A percentile compares a stretch with the other conserved stretches of the same genome.
Conservation (phyloP, 2,113 vertebrate species). For the Mellivora capensis region DNA sequence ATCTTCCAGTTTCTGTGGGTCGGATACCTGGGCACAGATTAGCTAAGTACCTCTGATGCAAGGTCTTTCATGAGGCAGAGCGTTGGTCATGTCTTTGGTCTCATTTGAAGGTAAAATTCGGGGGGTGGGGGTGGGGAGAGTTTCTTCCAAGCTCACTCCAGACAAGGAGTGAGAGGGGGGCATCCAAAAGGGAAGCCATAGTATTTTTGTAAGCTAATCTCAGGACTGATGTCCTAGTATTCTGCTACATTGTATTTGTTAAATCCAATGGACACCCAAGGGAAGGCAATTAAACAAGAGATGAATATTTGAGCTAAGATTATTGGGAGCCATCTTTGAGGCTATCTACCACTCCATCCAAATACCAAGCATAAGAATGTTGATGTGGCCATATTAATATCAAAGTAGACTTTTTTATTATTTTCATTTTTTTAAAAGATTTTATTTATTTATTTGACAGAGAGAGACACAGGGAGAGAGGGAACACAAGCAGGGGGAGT, state of each 20-base stretch:
- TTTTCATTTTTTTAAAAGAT: too few relatives aligned
- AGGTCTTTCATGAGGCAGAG: background rate
- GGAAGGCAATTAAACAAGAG: background rate
- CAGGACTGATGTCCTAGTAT: background rate
- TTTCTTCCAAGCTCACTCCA: background rate
- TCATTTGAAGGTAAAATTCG: background rate
- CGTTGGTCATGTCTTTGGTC: background rate
- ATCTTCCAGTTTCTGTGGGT: background rate
- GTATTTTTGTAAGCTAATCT: background rate
- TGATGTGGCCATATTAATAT: background rate
- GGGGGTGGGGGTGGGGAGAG: background rate
- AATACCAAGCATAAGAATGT: background rate
- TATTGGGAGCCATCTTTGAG: background rate
- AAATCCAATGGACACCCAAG: background rate
- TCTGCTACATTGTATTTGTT: background rate
- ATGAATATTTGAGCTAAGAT: background rate
- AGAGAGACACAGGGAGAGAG: too few relatives aligned
- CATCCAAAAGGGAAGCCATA: background rate
- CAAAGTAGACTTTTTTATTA: background rate
- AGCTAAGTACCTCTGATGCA: too few relatives aligned
- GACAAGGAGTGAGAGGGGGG: background rate
- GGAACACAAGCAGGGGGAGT: too few relatives aligned
- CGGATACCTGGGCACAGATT: background rate
- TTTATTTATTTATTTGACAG: too few relatives aligned
- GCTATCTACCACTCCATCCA: background rate